Base-by-base conservation (phyloP, 2,888 invertebrate species). In the Drosophila tripunctata region DNA sequence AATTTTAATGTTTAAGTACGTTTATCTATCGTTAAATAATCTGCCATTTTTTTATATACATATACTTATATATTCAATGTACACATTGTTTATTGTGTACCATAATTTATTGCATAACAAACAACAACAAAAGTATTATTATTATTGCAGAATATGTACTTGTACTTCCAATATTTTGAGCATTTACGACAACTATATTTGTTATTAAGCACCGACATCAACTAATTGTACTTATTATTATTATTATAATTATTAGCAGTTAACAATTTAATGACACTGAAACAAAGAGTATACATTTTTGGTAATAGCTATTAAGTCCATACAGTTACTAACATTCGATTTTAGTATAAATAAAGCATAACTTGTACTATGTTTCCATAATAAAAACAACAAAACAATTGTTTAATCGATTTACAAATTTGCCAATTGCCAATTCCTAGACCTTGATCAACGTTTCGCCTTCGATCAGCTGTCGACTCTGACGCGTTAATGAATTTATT, bases 151-250 rank as follows among this genome's bases (percentile, higher is more conserved):
- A 67, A 67, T 80, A n/a, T n/a, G n/a, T n/a, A n/a, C n/a, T n/a
- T n/a, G n/a, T n/a, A 86, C 87, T 83, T 83, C 88, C 88, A 80
- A 76, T 83, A 81, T 67, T 75, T 82, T 67, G 68, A 85, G 76
- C 76, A 65, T 66, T 84, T 81, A 51, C 38, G 10, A 51, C 30
- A 19, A 78, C 60, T n/a, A n/a, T n/a, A n/a, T n/a, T n/a, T n/a
- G n/a, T 62, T 63, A 14, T 74, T 87, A 87, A 84, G 82, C 81
- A 69, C 66, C 31, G 57, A 8, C 65, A 35, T 15, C 52, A 67
- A 65, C 68, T 44, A 47, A 83, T 60, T 77, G 84, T 78, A 84
- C 84, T 86, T 83, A 79, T 62, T 67, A 61, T 67, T n/a, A n/a
- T n/a, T n/a, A 83, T 60, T 77, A 81, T 78, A 84, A 80, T 86